Evolutionary conservation across 1,140 invertebrate species (phyloP).

Genomic region (Sitobion miscanthi): DNA sequence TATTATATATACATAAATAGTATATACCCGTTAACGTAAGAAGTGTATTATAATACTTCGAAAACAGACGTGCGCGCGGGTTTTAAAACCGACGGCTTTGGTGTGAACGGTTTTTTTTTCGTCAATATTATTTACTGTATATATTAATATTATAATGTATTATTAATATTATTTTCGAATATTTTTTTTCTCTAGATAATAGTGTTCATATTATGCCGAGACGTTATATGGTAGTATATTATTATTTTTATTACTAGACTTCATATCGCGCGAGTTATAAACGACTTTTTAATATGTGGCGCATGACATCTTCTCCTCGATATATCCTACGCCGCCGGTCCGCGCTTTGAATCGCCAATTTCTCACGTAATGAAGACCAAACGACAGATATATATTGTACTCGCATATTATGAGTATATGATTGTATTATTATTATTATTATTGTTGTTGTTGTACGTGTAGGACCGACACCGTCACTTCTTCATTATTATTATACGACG

Average conservation of each 20-base stretch:
- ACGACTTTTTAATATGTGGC: constrained; percentile 40
- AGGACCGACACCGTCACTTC: constrained; percentile 16
- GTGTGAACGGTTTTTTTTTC: constrained; percentile 8
- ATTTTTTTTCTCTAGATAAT: neutral
- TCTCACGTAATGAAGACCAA: constrained; percentile 32
- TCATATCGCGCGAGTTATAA: constrained; percentile 37
- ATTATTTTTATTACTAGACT: neutral
- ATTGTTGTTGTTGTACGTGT: neutral
- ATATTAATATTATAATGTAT: neutral
- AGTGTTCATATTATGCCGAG: neutral
- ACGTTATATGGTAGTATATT: neutral
- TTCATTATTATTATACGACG: constrained; percentile 10
- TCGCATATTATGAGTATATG: neutral
- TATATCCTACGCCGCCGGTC: constrained; percentile 10
- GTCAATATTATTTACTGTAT: neutral
- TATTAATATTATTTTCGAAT: constrained; percentile 2
- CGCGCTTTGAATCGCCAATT: constrained; percentile 42
- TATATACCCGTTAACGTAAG: neutral
- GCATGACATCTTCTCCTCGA: constrained; percentile 40
- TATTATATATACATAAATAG: neutral
- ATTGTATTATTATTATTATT: neutral
- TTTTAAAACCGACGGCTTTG: neutral
- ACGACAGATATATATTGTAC: neutral
- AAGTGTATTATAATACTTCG: neutral
- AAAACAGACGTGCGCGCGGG: neutral